Base-by-base conservation (phyloP, 2,797 vertebrate genomes). In the Anguilla marmorata region DNA sequence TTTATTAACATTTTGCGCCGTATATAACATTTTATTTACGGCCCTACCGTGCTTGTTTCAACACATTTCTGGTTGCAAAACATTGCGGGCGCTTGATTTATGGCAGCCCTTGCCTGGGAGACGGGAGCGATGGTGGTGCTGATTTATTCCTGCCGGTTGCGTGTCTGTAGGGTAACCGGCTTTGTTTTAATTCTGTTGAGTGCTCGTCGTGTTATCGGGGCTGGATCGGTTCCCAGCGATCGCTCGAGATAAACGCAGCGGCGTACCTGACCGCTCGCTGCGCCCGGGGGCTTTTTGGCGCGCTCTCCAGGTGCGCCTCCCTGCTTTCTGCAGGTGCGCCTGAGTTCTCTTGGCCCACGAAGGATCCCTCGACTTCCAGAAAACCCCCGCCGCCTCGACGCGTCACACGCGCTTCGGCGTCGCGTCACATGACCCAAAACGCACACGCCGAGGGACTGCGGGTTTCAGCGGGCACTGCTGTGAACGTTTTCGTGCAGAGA, bases 151-250 rank as follows among this genome's bases (percentile, higher is more conserved):
- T 54, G 48, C 14, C 11, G 48, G 5, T 21, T 4, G 12, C 6
- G 27, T 33, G 84, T 60, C 84, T 37, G 24, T 9, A 60, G 84
- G 27, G 84, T 27, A 58, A 85, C 12, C 33, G 52, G 52, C 84
- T 85, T 85, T 30, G 84, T 41, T 41, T 74, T 37, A 41, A 37
- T 85, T 24, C 33, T 27, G 56, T 85, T 16, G 56, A 58, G 56
- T 85, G 54, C 54, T 63, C 52, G 27, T 85, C 60, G 33, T 60
- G 84, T 56, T 33, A 9, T 84, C 14, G 12, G 84, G 56, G 84
- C 33, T 63, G 30, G 52, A 24, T 2, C 8, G 0, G 1, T 30
- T 84, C 50, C 83, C 54, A 6, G 54, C 7, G 48, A 30, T 58
- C 3, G 72, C 30, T 37, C 0, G 27, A 74, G 72, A 74, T 74